Percentiles rank a stretch among this genome's conserved stretches.
phyloP scores from a whole-genome alignment of 2,888 invertebrate species.

The Campoplex nolae region DNA sequence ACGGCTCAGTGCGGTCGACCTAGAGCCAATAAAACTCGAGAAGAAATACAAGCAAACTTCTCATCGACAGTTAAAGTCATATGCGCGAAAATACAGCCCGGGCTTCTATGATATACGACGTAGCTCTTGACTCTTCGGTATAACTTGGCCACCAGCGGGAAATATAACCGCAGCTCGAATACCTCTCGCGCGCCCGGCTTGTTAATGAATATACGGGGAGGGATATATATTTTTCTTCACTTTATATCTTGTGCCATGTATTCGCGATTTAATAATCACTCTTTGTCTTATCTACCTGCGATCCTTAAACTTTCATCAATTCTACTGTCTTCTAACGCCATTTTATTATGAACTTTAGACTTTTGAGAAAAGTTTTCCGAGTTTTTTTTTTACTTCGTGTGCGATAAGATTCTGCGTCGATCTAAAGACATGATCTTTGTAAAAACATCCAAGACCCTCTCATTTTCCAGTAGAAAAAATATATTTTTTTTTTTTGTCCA shows the following conservation, averaged over 20 bases:
- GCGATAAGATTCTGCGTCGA: neutral
- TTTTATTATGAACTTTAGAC: neutral
- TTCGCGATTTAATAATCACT: conserved; percentile 53
- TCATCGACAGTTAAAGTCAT: conserved; percentile 83
- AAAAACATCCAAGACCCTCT: too few species aligned
- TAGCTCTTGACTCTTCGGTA: conserved; percentile 66
- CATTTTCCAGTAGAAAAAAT: too few species aligned
- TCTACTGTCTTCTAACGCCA: neutral
- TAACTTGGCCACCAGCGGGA: conserved; percentile 66
- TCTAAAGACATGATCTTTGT: neutral
- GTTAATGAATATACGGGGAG: conserved; percentile 75
- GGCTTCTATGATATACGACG: conserved; percentile 81
- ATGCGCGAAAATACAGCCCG: conserved; percentile 82
- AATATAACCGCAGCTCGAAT: conserved; percentile 64
- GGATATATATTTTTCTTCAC: conserved; percentile 42
- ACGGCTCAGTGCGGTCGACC: conserved; percentile 78
- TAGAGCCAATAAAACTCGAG: conserved; percentile 81
- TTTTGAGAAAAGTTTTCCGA: neutral
- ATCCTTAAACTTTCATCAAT: neutral
- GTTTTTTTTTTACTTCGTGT: neutral
- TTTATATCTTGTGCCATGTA: conserved; percentile 34
- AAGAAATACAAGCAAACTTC: conserved; percentile 81
- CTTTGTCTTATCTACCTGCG: conserved; percentile 22
- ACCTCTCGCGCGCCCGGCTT: conserved; percentile 66
- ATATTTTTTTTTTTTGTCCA: too few species aligned